A percentile compares a stretch with the other conserved stretches of the same genome.
Conservation (phyloP, 2,113 vertebrate genomes). For the Myiozetetes cayanensis region DNA sequence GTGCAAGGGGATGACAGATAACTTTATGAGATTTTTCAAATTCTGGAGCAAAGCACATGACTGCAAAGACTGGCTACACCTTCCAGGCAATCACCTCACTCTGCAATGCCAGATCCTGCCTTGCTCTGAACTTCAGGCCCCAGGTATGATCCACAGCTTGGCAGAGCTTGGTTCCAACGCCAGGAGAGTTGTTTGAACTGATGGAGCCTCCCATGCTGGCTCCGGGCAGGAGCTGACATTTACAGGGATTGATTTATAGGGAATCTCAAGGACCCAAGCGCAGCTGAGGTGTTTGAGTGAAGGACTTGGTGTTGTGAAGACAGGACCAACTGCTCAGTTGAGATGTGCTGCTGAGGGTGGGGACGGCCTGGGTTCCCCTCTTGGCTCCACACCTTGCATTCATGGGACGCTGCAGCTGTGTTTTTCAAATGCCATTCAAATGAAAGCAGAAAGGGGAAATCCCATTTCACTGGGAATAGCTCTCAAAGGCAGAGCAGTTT, state of each 20-base stretch:
- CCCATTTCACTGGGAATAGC: conserved; percentile 1
- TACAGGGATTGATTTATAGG: not conserved
- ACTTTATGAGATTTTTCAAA: not conserved
- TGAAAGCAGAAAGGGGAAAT: conserved; percentile 59
- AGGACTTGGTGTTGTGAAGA: not conserved
- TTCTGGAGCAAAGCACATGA: not conserved
- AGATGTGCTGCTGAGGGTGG: not conserved
- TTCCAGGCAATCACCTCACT: not conserved
- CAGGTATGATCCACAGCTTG: not conserved
- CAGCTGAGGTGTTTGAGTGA: not conserved
- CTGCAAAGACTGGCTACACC: not conserved
- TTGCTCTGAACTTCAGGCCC: not conserved
- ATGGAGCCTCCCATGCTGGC: not conserved
- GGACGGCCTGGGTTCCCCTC: not conserved
- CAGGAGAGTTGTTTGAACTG: rapidly evolving
- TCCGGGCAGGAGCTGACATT: not conserved
- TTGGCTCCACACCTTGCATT: conserved; percentile 4
- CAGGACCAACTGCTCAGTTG: not conserved
- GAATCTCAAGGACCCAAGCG: not conserved
- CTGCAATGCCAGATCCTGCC: not conserved
- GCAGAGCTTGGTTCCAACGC: not conserved
- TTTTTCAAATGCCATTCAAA: conserved; percentile 66
- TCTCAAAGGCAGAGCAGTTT: conserved; percentile 15
- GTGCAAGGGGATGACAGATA: conserved; percentile 35
- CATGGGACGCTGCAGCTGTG: conserved; percentile 46